These are phyloP conservation scores for Electrona antarctica DNA, from an alignment of 2,113 vertebrate genomes.

Conservation along the genomic window DNA sequence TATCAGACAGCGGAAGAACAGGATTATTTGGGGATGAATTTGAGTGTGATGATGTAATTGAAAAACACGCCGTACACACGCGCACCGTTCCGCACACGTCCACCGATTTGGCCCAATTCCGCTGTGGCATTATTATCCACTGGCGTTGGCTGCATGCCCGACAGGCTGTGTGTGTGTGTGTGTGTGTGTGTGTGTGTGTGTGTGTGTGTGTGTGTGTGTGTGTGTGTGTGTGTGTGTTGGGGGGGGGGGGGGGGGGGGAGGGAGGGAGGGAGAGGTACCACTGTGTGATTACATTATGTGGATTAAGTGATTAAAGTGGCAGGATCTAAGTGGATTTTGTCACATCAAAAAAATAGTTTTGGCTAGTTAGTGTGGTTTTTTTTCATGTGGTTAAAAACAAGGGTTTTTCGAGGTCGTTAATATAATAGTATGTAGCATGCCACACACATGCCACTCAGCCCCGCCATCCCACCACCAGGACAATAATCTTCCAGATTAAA, in stretches of 20 bases:
- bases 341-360: not conserved
- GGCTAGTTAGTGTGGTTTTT: not conserved
- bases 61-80: too few species aligned
- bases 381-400: not conserved
- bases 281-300: not conserved
- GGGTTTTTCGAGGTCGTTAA: too few species aligned
- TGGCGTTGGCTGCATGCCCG: too few species aligned
- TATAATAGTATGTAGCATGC: too few species aligned
- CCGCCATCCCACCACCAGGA: too few species aligned
- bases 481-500: too few species aligned
- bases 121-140: not conserved
- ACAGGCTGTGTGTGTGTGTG: not conserved
- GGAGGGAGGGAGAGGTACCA: not conserved
- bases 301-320: not conserved
- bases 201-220: not conserved
- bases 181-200: not conserved
- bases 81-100: too few species aligned
- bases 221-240: not conserved
- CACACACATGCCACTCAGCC: too few species aligned
- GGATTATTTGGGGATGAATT: too few species aligned
- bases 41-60: too few species aligned
- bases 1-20: too few species aligned
- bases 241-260: not conserved
- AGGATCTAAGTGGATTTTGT: constrained; percentile 2
- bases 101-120: not conserved